These are phyloP conservation scores for Platichthys flesus DNA, from an alignment of 2,113 vertebrate species.

Conservation along the genomic window DNA sequence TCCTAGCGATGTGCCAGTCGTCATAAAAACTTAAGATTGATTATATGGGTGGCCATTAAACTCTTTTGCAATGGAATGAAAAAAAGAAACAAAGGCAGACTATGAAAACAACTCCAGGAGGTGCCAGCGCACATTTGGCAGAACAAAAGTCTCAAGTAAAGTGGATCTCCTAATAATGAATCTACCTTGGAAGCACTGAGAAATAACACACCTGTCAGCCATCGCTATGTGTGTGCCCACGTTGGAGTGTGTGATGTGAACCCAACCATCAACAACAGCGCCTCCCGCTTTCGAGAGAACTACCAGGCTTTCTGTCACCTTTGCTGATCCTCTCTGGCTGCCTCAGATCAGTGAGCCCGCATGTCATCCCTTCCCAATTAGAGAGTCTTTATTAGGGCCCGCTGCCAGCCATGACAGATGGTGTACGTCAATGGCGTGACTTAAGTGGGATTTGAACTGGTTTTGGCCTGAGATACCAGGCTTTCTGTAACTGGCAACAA, in stretches of 20 bases:
- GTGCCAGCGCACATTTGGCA: conserved; percentile 36
- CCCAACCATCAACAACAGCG: conserved; percentile 28
- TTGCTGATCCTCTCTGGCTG: conserved; percentile 61
- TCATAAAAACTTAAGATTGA: conserved; percentile 42
- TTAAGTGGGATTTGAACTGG: conserved; percentile 78
- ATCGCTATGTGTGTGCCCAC: neutral
- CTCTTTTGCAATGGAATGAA: neutral
- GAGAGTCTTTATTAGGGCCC: conserved; percentile 69
- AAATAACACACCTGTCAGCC: conserved; percentile 40
- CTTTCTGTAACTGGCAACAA: conserved; percentile 50
- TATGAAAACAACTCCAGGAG: conserved; percentile 12
- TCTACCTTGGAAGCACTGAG: conserved; percentile 14
- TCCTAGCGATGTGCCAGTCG: conserved; percentile 26
- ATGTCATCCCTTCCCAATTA: conserved; percentile 81
- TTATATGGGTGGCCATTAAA: conserved; percentile 33
- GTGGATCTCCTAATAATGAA: conserved; percentile 12
- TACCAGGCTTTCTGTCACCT: conserved; percentile 59
- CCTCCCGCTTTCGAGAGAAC: conserved; percentile 1
- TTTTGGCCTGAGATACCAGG: conserved; percentile 54
- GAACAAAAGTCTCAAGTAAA: conserved; percentile 10
- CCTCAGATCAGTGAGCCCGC: conserved; percentile 64
- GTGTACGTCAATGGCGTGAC: conserved; percentile 67
- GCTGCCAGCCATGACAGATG: conserved; percentile 74
- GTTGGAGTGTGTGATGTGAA: conserved; percentile 26
- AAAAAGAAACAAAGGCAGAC: conserved; percentile 10